phyloP scores from a whole-genome alignment of 2,888 invertebrate genomes.

The Liopterus haemorrhoidalis region DNA sequence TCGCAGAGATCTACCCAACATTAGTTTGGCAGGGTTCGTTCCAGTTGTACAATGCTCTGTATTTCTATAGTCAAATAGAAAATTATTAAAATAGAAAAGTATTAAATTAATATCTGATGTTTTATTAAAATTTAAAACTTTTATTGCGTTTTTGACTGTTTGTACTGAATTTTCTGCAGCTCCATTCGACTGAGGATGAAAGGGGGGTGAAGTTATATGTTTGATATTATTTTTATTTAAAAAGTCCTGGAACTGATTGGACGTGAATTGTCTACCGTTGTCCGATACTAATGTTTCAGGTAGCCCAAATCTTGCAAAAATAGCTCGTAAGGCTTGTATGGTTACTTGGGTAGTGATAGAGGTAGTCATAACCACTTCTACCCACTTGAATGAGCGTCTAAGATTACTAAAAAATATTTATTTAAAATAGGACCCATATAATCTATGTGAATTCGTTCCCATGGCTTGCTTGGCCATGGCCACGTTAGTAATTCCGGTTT shows the following conservation, averaged over 20 bases:
- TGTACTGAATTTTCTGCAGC: no score
- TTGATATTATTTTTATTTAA: not conserved
- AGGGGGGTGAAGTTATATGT: no score
- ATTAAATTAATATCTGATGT: no score
- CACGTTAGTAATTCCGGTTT: constrained; percentile 19
- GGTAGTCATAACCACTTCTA: no score
- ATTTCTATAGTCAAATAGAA: no score
- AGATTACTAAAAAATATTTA: constrained; percentile 24
- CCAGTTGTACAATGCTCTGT: no score
- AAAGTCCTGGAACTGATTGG: not conserved
- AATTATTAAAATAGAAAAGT: no score
- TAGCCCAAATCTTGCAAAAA: not conserved
- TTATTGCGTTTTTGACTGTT: no score
- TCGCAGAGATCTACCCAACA: no score
- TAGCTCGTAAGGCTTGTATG: not conserved
- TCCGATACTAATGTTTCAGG: not conserved
- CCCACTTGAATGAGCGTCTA: constrained; percentile 23
- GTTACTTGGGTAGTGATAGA: not conserved
- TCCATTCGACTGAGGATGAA: no score
- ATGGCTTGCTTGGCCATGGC: constrained; percentile 26
- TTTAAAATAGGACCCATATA: constrained; percentile 24
- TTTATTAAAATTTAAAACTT: no score
- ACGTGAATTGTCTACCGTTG: constrained; percentile 2
- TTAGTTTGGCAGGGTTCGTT: no score
- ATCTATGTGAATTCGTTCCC: constrained; percentile 30